Conservation (phyloP, 1,140 invertebrate species). For the Idris sp. region DNA sequence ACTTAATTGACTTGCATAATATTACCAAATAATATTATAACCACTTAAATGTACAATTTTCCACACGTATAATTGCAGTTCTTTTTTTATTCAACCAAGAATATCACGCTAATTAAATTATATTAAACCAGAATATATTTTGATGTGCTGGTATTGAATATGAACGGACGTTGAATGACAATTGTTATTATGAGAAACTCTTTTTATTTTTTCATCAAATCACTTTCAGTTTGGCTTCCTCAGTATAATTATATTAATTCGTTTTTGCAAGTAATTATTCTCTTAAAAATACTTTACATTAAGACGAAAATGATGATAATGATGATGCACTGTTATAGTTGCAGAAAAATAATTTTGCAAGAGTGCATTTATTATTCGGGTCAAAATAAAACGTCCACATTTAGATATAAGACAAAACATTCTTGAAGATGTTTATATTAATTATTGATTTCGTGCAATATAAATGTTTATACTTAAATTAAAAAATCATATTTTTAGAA, state of each 20-base stretch:
- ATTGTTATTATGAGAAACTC: constrained; percentile 35
- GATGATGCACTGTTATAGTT: no score
- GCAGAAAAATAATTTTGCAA: no score
- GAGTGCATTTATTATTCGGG: no score
- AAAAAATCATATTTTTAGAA: no score
- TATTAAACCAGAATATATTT: constrained; percentile 9
- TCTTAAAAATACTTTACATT: no score
- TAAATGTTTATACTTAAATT: no score
- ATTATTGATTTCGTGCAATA: no score
- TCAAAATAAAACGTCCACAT: no score
- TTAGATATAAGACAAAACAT: no score
- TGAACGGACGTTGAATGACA: constrained; percentile 33
- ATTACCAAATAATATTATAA: neutral
- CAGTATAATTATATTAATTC: constrained; percentile 15
- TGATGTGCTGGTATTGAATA: constrained; percentile 16
- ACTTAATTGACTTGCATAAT: neutral
- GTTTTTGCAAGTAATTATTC: no score
- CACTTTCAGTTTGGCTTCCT: neutral
- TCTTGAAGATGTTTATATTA: no score
- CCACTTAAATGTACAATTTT: neutral
- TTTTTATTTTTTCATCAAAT: constrained; percentile 19
- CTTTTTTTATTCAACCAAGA: constrained; percentile 9
- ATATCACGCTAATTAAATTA: constrained; percentile 26
- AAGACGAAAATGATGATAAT: no score
- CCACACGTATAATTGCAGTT: neutral